Percentiles rank a stretch among this genome's conserved stretches.
phyloP scores from a whole-genome alignment of 1,140 invertebrate genomes.

The Hermetia illucens region DNA sequence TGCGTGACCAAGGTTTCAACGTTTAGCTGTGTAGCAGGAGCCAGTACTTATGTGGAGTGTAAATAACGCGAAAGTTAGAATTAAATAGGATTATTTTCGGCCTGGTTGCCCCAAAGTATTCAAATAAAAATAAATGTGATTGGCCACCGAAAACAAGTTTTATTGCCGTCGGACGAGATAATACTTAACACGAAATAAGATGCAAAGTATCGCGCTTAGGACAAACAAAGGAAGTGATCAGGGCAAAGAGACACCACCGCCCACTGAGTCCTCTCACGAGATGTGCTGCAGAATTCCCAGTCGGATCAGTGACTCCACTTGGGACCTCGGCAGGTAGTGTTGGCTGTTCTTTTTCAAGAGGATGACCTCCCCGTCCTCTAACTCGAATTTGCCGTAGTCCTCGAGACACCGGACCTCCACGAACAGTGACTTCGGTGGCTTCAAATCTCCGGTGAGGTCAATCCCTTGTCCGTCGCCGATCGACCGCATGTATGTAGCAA shows the following conservation, averaged over 20 bases:
- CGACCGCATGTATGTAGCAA: constrained; percentile 80
- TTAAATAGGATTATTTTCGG: too few relatives aligned
- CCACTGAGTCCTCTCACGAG: constrained; percentile 7
- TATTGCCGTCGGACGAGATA: too few relatives aligned
- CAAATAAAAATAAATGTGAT: too few relatives aligned
- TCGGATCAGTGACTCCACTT: constrained; percentile 82
- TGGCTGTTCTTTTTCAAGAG: constrained; percentile 83
- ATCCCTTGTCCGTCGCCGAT: constrained; percentile 67
- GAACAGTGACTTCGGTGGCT: constrained; percentile 83
- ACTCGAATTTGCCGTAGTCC: constrained; percentile 88
- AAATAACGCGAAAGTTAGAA: too few relatives aligned
- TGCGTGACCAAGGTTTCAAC: constrained; percentile 91
- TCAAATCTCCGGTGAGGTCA: constrained; percentile 77
- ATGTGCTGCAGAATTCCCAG: constrained; percentile 81
- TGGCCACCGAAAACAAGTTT: too few relatives aligned
- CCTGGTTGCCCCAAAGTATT: too few relatives aligned
- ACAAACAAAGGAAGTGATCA: too few relatives aligned
- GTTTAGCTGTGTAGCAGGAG: too few relatives aligned
- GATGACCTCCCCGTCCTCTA: constrained; percentile 81
- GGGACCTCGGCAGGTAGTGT: constrained; percentile 74
- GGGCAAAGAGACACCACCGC: too few relatives aligned
- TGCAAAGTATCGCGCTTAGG: too few relatives aligned
- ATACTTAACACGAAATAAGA: too few relatives aligned
- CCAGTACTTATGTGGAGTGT: too few relatives aligned
- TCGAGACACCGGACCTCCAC: constrained; percentile 80